A percentile compares a stretch with the other conserved stretches of the same genome.
Conservation (phyloP, 2,113 vertebrate genomes). For the Stegastes partitus region DNA sequence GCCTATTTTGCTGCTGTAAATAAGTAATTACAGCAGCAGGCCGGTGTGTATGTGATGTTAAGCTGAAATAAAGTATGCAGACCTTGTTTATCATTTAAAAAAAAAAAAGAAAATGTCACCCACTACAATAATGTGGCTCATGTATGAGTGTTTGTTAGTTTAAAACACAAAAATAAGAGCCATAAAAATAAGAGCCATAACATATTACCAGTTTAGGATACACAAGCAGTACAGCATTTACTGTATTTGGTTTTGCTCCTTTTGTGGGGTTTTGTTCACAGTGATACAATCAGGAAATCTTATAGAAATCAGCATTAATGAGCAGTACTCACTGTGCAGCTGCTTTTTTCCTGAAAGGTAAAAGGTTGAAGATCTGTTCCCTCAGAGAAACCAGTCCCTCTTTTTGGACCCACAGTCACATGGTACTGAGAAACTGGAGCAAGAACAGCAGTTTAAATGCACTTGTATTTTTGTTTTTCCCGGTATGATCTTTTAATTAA, state of each 20-base stretch:
- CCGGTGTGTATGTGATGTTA: too few species aligned
- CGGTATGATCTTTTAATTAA: too few species aligned
- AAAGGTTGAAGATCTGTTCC: constrained; percentile 46
- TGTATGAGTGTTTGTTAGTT: too few species aligned
- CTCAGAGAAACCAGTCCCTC: constrained; percentile 67
- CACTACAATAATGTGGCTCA: too few species aligned
- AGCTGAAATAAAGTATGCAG: too few species aligned
- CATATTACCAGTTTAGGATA: too few species aligned
- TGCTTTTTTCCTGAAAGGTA: constrained; percentile 64
- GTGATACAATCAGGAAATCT: neutral
- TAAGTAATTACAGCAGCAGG: too few species aligned
- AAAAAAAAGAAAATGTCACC: too few species aligned
- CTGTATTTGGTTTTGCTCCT: neutral
- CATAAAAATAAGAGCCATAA: too few species aligned
- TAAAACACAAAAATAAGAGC: too few species aligned
- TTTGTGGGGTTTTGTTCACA: neutral
- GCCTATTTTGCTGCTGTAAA: too few species aligned
- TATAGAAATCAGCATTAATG: neutral
- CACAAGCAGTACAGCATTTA: neutral
- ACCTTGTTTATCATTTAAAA: too few species aligned
- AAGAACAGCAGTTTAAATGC: neutral
- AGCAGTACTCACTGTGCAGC: constrained; percentile 28
- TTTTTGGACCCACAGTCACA: constrained; percentile 44
- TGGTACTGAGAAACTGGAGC: constrained; percentile 41
- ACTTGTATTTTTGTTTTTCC: neutral